A percentile compares a stretch with the other conserved stretches of the same genome.
Conservation (phyloP, 2,797 vertebrate species). For the Linurgus olivaceus region DNA sequence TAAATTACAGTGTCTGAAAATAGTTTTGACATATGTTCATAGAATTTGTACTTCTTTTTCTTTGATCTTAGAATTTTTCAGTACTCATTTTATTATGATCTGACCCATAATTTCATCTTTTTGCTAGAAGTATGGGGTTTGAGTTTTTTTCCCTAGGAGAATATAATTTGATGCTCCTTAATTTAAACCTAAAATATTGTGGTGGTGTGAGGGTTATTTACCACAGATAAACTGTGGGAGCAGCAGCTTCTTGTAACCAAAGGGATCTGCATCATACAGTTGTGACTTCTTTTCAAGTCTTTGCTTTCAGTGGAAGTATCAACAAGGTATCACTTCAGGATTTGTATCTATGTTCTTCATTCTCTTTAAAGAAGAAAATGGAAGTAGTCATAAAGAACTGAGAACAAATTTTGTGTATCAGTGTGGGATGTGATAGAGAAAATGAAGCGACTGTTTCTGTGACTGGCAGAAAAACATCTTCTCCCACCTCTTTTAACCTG, state of each 20-base stretch:
- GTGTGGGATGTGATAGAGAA: not conserved
- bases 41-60: not conserved
- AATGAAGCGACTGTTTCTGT: not conserved
- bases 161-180: not conserved
- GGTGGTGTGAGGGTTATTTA: not conserved
- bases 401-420: not conserved
- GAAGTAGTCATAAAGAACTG: not conserved
- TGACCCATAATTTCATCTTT: not conserved
- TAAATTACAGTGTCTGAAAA: not conserved
- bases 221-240: not conserved
- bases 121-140: not conserved
- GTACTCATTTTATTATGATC: not conserved
- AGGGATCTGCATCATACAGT: not conserved
- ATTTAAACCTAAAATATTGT: not conserved
- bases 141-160: accelerated
- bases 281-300: not conserved
- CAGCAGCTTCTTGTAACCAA: not conserved
- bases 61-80: not conserved
- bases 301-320: not conserved
- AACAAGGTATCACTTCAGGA: not conserved
- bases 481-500: not conserved
- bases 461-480: not conserved
- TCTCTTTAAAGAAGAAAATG: not conserved
- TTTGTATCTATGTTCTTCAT: not conserved
- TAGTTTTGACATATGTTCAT: not conserved